phyloP scores from a whole-genome alignment of 1,140 invertebrate species.

The Drosophila melanogaster region DNA sequence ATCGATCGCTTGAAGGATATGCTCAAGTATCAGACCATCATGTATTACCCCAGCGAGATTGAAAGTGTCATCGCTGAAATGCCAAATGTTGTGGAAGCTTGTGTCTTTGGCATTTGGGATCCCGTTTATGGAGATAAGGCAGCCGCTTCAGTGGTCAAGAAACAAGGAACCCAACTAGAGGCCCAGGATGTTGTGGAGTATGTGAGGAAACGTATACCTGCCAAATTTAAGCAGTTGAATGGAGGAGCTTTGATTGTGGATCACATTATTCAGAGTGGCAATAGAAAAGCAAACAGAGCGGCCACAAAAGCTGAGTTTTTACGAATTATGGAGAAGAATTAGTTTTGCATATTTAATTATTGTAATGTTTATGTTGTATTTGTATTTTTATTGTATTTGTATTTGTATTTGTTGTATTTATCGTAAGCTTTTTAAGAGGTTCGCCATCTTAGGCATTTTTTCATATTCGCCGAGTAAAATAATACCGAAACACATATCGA shows the following conservation, averaged over 20 bases:
- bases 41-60: slow-evolving; percentile 59
- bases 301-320: background rate
- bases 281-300: slow-evolving; percentile 25
- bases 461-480: no score
- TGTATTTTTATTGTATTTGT: no score
- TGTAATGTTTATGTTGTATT: background rate
- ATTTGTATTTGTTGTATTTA: no score
- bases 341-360: background rate
- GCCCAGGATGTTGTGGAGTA: slow-evolving; percentile 43
- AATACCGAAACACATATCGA: background rate
- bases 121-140: slow-evolving; percentile 41
- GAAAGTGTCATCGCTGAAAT: slow-evolving; percentile 44
- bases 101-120: slow-evolving; percentile 55
- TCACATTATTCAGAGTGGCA: slow-evolving; percentile 27
- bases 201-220: slow-evolving; percentile 60
- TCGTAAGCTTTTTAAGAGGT: no score
- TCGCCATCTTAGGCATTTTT: no score
- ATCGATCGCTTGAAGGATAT: slow-evolving; percentile 90
- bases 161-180: slow-evolving; percentile 6
- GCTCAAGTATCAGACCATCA: slow-evolving; percentile 87
- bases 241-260: slow-evolving; percentile 87
- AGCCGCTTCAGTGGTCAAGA: slow-evolving; percentile 38
- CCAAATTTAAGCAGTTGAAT: slow-evolving; percentile 85
- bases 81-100: slow-evolving; percentile 44
- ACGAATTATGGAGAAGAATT: background rate